Evolutionary conservation across 1,140 invertebrate species (phyloP).

Genomic region (Propsilocerus akamusi): DNA sequence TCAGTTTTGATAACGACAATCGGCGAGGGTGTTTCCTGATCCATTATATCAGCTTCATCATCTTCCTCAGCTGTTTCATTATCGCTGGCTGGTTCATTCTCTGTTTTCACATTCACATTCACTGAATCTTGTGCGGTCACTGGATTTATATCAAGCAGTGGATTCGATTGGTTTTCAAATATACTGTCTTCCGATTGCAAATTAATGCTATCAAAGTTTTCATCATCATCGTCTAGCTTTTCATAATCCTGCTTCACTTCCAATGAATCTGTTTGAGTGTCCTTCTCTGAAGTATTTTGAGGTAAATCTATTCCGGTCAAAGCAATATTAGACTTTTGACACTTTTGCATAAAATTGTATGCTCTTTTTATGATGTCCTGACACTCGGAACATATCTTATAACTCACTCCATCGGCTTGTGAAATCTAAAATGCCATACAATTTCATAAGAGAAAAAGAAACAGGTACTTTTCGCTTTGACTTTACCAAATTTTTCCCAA

Average conservation of each 20-base stretch:
- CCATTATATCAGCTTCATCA: neutral
- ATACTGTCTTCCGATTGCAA: neutral
- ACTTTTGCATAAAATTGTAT: constrained; percentile 3
- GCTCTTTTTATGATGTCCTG: neutral
- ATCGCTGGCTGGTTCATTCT: neutral
- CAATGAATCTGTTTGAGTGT: neutral
- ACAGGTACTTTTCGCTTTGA: neutral
- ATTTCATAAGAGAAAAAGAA: neutral
- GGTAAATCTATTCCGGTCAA: neutral
- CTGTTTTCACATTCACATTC: neutral
- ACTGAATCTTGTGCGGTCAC: neutral
- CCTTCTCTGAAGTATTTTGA: neutral
- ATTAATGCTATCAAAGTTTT: neutral
- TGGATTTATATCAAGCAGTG: neutral
- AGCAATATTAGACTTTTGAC: neutral
- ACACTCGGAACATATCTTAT: constrained; percentile 5
- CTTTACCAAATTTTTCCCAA: neutral
- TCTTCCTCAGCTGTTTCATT: neutral
- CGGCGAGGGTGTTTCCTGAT: neutral
- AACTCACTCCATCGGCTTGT: neutral
- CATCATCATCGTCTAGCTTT: neutral
- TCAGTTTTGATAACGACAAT: neutral
- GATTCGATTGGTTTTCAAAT: neutral
- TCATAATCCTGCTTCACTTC: neutral
- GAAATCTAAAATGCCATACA: neutral